These are phyloP conservation scores for Smutsia gigantea DNA, from an alignment of 2,797 vertebrate species.

Conservation along the genomic window DNA sequence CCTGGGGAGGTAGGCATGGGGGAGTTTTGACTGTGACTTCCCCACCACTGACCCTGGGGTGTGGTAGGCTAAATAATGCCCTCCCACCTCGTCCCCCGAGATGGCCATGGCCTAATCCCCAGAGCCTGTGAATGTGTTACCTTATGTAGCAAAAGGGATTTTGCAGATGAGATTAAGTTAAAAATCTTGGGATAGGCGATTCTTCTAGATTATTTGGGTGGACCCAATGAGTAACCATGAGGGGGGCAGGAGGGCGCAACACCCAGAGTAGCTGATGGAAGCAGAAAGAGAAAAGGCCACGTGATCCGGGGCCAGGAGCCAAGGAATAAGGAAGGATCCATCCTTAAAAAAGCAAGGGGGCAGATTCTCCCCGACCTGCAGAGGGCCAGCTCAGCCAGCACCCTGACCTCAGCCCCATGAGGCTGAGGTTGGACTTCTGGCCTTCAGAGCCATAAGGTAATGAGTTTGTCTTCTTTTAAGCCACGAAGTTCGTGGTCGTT, in stretches of 20 bases:
- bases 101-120: background rate
- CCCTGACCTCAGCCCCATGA: background rate
- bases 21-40: background rate
- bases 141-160: background rate
- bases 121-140: background rate
- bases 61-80: background rate
- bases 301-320: background rate
- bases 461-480: background rate
- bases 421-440: background rate
- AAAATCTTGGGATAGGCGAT: background rate
- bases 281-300: background rate
- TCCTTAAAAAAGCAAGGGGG: background rate
- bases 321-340: background rate
- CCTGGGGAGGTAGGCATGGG: constrained; percentile 37
- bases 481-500: background rate
- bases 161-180: background rate
- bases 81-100: background rate
- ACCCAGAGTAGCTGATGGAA: background rate
- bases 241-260: too few species aligned
- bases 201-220: background rate
- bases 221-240: background rate
- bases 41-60: background rate
- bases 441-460: background rate
- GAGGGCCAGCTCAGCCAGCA: background rate
- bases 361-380: background rate